Base-by-base conservation (phyloP, 2,888 invertebrate genomes). In the Phengaris arion region DNA sequence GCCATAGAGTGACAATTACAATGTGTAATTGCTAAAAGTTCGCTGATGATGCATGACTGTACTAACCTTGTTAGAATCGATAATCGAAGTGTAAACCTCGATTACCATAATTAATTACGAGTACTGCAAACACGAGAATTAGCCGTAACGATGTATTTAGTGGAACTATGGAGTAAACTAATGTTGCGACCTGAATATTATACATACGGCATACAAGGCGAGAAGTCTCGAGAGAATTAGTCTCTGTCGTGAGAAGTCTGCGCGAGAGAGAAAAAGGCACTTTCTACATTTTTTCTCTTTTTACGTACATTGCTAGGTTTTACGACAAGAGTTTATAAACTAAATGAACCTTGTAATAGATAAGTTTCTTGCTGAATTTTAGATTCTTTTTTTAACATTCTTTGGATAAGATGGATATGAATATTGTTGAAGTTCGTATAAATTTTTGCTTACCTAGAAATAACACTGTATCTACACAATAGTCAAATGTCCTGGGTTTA, bases 41-140 rank as follows among this genome's bases (percentile, higher is more conserved):
- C 3, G 57, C 57, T 15, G 59, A 59, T 45, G 35, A 64, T 64
- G 64, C 35, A 15, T 45, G 13, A 64, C 15, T 35, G 64, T 64
- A 13, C 57, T 22, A 5, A 35, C 35, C 35, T 64, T 45, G 64
- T 64, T 35, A 64, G 64, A 52, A 52, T 64, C 64, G 64, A 64
- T 64, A 6, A 64, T 64, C 64, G 45, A 22, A 59, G 59, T 64
- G 64, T 64, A 35, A 64, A 6, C 35, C 64, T 35, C 12, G 64
- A 64, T 64, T 64, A 64, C 64, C 64, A 64, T 64, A 64, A 64
- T 64, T 45, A 13, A 64, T 64, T 64, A 45, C 12, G 35, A 64
- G 45, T 64, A 64, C 64, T 6, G 64, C 9, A 64, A 35, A 64
- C 64, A 64, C 22, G 64, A 13, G 64, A 64, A 64, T 64, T 45